phyloP scores from a whole-genome alignment of 92 coral and sea anemone genomes.

The Plumapathes pennacea region DNA sequence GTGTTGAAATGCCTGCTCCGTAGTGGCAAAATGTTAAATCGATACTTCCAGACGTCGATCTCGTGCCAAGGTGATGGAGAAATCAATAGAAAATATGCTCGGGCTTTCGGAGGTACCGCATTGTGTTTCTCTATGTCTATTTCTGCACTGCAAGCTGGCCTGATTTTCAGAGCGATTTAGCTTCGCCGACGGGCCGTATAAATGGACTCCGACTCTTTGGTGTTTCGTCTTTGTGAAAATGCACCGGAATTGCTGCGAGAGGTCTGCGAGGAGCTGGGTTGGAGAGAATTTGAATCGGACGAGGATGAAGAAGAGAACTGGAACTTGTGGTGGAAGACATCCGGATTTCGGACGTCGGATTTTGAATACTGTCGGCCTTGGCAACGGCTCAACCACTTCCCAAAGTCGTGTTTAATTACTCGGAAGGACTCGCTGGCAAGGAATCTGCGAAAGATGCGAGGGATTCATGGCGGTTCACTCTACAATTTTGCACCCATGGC shows the following conservation, averaged over 20 bases:
- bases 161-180: too few species aligned
- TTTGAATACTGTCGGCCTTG: constrained; percentile 80
- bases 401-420: constrained; percentile 73
- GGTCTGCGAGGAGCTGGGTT: constrained; percentile 76
- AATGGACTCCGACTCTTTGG: too few species aligned
- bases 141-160: too few species aligned
- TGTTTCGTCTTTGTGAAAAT: constrained; percentile 75
- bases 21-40: too few species aligned
- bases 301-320: constrained; percentile 41
- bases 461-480: constrained; percentile 60
- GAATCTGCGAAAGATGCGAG: constrained; percentile 77
- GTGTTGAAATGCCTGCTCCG: too few species aligned
- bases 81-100: too few species aligned
- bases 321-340: constrained; percentile 89
- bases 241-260: constrained; percentile 75
- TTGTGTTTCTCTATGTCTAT: too few species aligned
- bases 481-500: constrained; percentile 70
- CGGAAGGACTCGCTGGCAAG: constrained; percentile 81
- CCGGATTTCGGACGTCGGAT: constrained; percentile 74
- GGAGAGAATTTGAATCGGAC: constrained; percentile 67
- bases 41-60: too few species aligned
- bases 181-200: too few species aligned
- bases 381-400: constrained; percentile 91
- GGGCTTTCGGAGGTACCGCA: too few species aligned
- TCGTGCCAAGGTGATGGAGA: too few species aligned